phyloP scores from a whole-genome alignment of 2,888 invertebrate species.

The Silvanus unidentatus region DNA sequence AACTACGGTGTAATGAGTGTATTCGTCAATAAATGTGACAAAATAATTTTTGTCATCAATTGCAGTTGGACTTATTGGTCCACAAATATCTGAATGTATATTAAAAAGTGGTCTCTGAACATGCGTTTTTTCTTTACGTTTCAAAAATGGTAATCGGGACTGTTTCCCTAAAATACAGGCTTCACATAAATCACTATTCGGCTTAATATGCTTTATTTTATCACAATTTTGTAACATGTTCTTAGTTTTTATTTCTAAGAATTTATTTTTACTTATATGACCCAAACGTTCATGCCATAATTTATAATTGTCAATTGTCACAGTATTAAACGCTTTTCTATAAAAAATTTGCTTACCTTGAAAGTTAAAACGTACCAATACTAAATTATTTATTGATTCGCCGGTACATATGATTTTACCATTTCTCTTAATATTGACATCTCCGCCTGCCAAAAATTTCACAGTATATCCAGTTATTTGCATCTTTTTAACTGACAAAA shows the following conservation, averaged over 20 bases:
- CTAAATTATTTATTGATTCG: conserved; percentile 4
- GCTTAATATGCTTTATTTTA: not conserved
- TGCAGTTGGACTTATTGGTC: conserved; percentile 32
- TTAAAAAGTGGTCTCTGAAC: conserved; percentile 31
- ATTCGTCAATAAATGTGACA: conserved; percentile 28
- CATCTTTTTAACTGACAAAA: conserved; percentile 25
- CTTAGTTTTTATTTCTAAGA: conserved; percentile 4
- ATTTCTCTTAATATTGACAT: conserved; percentile 9
- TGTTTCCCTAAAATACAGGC: conserved; percentile 8
- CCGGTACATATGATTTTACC: conserved; percentile 10
- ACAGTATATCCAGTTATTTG: conserved; percentile 16
- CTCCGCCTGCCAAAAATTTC: conserved; percentile 11
- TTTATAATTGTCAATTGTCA: conserved; percentile 16
- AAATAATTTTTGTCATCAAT: conserved; percentile 14
- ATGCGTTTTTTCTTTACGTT: conserved; percentile 26
- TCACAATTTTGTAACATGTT: conserved; percentile 3
- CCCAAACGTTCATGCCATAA: conserved; percentile 24
- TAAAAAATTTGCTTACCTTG: conserved; percentile 6
- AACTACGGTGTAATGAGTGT: conserved; percentile 22
- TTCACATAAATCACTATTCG: conserved; percentile 3
- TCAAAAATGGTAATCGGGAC: conserved; percentile 8
- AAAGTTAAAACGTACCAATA: conserved; percentile 4
- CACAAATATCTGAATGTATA: conserved; percentile 34
- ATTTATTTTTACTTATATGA: conserved; percentile 4
- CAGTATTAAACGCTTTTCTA: not conserved